These are phyloP conservation scores for Leucania comma DNA, from an alignment of 2,888 invertebrate genomes.

Conservation along the genomic window DNA sequence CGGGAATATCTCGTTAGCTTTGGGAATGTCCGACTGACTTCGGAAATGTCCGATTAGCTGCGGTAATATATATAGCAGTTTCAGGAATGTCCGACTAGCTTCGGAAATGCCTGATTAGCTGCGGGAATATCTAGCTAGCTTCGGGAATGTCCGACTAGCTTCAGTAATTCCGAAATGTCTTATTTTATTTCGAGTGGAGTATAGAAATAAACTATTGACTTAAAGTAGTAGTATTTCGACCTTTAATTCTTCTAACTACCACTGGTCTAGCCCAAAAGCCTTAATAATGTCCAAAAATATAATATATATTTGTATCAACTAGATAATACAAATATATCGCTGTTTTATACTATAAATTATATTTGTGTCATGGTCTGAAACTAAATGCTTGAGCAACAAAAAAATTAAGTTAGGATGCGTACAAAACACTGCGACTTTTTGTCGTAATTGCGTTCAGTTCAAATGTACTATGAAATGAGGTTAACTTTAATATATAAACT, in stretches of 20 bases:
- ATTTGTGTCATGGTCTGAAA: slow-evolving; percentile 28
- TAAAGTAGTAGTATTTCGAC: neutral
- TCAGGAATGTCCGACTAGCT: too few relatives aligned
- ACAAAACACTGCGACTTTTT: slow-evolving; percentile 14
- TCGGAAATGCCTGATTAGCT: too few relatives aligned
- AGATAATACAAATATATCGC: slow-evolving; percentile 39
- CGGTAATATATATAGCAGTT: too few relatives aligned
- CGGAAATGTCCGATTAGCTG: too few relatives aligned
- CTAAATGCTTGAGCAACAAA: slow-evolving; percentile 49
- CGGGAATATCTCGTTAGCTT: too few relatives aligned
- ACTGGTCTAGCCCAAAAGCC: slow-evolving; percentile 1
- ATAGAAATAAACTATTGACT: too few relatives aligned
- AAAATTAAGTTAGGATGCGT: slow-evolving; percentile 2
- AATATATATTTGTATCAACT: slow-evolving; percentile 16
- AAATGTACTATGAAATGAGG: neutral
- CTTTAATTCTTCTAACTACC: neutral
- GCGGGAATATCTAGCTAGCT: too few relatives aligned
- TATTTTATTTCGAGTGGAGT: too few relatives aligned
- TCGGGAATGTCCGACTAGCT: too few relatives aligned
- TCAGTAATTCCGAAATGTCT: too few relatives aligned
- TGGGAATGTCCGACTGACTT: too few relatives aligned
- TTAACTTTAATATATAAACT: neutral
- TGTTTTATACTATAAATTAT: neutral
- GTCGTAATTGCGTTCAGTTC: slow-evolving; percentile 30
- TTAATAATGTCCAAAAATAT: neutral